Base-by-base conservation (phyloP, 2,797 vertebrate genomes). In the Thaleichthys pacificus region DNA sequence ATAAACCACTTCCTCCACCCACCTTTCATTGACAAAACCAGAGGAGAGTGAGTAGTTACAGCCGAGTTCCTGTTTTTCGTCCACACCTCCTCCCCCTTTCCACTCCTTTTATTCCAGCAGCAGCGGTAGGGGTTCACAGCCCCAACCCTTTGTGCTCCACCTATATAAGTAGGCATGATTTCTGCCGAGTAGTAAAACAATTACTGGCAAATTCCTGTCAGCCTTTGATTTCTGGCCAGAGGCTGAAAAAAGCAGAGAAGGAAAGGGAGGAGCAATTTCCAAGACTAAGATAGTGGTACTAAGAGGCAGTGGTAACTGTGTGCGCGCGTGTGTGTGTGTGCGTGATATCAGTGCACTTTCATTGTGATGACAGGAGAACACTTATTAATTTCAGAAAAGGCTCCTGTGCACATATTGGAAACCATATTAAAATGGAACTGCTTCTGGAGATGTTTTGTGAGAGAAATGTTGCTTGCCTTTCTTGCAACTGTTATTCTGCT, bases 1-100 rank as follows among this genome's bases (percentile, higher is more conserved):
- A 93, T 94, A 93, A 94, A 95, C 93, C 87, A 84, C 88, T 94
- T 94, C 93, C 91, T 92, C 90, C 85, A 84, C 83, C 85, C 83
- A 87, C 89, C 90, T 93, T 94, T 93, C 93, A 95, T 93, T 93
- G 90, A 94, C 89, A 93, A 92, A 93, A 93, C 83, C 77, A 78
- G 87, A 91, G 84, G 77, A 85, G 84, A 93, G 93, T 92, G 86
- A 86, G 90, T 92, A 93, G 98, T 99, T 98, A 97, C 87, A 91
- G 91, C 94, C 90, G 89, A 94, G 93, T 97, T 98, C 96, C 96
- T 97, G 95, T 94, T 95, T 93, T 92, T 82, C 81, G 91, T 93
- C 92, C 88, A 79, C 85, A 61, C 80, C 81, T 68, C 83, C 85
- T 70, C 88, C 85, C 86, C 85, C 88, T 87, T 90, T 77, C 80